Base-by-base conservation (phyloP, 1,140 invertebrate genomes). In the Thereuonema tuberculata region DNA sequence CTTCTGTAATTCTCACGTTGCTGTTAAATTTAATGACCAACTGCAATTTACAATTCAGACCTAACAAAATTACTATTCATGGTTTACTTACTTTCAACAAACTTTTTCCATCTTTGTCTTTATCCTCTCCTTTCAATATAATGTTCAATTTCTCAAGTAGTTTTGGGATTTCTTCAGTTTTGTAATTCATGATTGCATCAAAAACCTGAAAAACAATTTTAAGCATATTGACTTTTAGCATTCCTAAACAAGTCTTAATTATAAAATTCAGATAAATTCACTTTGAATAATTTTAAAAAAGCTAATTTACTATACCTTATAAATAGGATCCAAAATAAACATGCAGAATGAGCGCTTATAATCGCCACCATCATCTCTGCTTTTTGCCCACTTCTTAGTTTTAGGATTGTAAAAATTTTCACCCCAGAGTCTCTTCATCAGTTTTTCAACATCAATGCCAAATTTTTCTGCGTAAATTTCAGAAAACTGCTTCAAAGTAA, bases 391-490 rank as follows among this genome's bases (percentile, higher is more conserved):
- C 72, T 99, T 99, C 83, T 98, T 98, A 61, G 92, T 94, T 70
- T 88, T 89, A 52, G 87, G 78, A 66, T 97, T 97, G 80, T 96
- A 99, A 82, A 98, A 99, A 72, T 94, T 96, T 75, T 99, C 95
- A 72, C 97, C 97, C 62, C 63, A 64, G 2, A 82, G 67, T 61
- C 78, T 74, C 77, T 90, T 95, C 95, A 99, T 99, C 67, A 99
- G 82, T 74, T 98, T 98, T 54, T 89, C 86, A 62, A 91, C 84
- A 73, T 96, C 90, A 68, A 99, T 95, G 76, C 94, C 94, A 81
- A 99, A 99, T 77, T 98, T 99, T 68, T 90, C 88, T 29, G 93
- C 85, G 74, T 99, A 99, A 85, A 99, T 96, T 76, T 98, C 93
- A 59, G 96, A 84, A 79, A 99, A 99, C 78, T 99, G 94, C 78